Conservation (phyloP, 1,140 invertebrate genomes). For the Augochlora pura region DNA sequence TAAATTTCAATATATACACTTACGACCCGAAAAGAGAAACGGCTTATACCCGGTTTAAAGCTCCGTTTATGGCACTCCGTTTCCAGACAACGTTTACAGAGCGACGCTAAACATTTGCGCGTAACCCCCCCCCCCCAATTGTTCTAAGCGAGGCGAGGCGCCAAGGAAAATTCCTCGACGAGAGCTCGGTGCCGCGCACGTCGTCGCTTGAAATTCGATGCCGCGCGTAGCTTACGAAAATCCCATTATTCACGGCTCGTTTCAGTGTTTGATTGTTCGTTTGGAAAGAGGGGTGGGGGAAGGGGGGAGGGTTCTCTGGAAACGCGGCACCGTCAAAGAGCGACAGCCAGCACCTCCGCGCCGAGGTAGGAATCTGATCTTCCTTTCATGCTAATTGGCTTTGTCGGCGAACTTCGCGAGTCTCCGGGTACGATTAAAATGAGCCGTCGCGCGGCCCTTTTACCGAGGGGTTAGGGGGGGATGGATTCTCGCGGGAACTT, state of each 20-base stretch:
- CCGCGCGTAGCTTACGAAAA: constrained; percentile 29
- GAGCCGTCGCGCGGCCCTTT: not conserved
- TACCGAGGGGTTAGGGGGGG: too few species aligned
- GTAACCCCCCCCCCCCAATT: too few species aligned
- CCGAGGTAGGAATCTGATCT: not conserved
- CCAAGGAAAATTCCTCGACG: not conserved
- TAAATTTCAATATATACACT: too few species aligned
- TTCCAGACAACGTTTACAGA: too few species aligned
- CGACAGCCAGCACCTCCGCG: not conserved
- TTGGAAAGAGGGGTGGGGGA: too few species aligned
- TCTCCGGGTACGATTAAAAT: constrained; percentile 33
- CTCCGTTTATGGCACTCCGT: too few species aligned
- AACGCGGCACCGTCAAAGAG: too few species aligned
- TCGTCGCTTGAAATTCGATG: not conserved
- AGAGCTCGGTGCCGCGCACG: not conserved
- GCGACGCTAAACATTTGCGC: too few species aligned
- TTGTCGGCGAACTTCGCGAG: constrained; percentile 26
- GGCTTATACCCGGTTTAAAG: too few species aligned
- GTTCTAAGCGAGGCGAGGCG: too few species aligned
- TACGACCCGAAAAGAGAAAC: too few species aligned
- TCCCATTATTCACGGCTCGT: constrained; percentile 30
- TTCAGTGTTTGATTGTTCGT: constrained; percentile 28
- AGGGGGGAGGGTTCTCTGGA: too few species aligned
- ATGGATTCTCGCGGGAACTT: not conserved
- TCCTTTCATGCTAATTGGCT: constrained; percentile 45